Evolutionary conservation across 2,888 invertebrate genomes (phyloP).

Genomic region (Drosophila conformis): DNA sequence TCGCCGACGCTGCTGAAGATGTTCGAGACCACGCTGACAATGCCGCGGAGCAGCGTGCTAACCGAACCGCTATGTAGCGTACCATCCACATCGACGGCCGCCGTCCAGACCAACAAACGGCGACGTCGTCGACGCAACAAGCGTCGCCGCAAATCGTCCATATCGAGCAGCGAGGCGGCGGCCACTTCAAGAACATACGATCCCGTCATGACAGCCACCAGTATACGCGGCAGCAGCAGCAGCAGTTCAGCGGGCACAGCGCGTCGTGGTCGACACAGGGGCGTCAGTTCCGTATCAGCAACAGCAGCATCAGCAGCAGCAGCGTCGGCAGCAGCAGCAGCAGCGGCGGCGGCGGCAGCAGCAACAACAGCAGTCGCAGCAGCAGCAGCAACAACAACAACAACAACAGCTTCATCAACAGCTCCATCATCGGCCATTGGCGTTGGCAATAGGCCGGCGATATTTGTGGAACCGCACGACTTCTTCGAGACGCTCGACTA

Average conservation of each 20-base stretch:
- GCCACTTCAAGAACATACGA: slow-evolving; percentile 60
- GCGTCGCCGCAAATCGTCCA: slow-evolving; percentile 63
- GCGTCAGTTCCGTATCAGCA: slow-evolving; percentile 30
- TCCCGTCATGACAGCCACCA: slow-evolving; percentile 64
- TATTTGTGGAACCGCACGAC: slow-evolving; percentile 68
- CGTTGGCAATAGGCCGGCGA: slow-evolving; percentile 55
- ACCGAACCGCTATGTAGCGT: slow-evolving; percentile 71
- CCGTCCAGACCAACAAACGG: slow-evolving; percentile 67
- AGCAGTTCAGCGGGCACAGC: slow-evolving; percentile 39
- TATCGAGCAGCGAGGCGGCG: slow-evolving; percentile 59
- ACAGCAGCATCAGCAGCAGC: slow-evolving; percentile 44
- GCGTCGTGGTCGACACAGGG: slow-evolving; percentile 61
- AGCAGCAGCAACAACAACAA: slow-evolving; percentile 36
- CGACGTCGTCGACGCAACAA: slow-evolving; percentile 69
- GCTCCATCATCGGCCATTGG: slow-evolving; percentile 42
- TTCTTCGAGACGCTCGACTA: slow-evolving; percentile 75
- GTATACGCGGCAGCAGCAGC: slow-evolving; percentile 33
- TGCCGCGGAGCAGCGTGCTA: slow-evolving; percentile 72
- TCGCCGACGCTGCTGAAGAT: slow-evolving; percentile 81
- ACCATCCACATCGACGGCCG: slow-evolving; percentile 68
- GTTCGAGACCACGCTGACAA: slow-evolving; percentile 77
- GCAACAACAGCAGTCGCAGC: slow-evolving; percentile 21
- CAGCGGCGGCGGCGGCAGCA: slow-evolving; percentile 1
- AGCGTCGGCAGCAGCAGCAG: slow-evolving; percentile 34
- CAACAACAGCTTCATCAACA: slow-evolving; percentile 38